phyloP scores from a whole-genome alignment of 1,140 invertebrate genomes.

The Drusus annulatus region DNA sequence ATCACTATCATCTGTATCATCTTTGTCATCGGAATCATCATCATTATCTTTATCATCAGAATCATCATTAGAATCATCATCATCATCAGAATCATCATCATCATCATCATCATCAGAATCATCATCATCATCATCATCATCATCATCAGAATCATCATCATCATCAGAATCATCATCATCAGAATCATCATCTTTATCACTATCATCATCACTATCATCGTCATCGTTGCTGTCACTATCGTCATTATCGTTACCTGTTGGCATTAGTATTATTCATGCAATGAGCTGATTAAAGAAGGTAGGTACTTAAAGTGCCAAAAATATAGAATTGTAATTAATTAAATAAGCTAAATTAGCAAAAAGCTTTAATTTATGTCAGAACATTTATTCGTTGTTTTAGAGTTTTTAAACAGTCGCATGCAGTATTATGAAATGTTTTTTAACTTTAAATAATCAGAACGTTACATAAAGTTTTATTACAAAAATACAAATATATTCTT shows the following conservation, averaged over 20 bases:
- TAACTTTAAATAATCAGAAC: background rate
- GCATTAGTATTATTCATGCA: conserved; percentile 74
- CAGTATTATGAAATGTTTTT: conserved; percentile 19
- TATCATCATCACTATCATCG: conserved; percentile 65
- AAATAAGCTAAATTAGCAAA: conserved; percentile 29
- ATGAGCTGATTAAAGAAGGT: conserved; percentile 52
- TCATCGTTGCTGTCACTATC: conserved; percentile 69
- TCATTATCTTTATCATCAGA: conserved; percentile 67
- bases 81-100: conserved; percentile 67
- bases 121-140: conserved; percentile 67
- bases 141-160: conserved; percentile 69
- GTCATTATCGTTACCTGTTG: conserved; percentile 72
- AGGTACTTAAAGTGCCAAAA: conserved; percentile 14
- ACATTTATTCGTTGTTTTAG: conserved; percentile 13
- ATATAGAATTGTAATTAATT: conserved; percentile 9
- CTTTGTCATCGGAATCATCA: conserved; percentile 69
- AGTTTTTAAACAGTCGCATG: conserved; percentile 33
- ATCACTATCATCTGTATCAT: conserved; percentile 69
- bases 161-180: conserved; percentile 68
- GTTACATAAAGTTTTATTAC: conserved; percentile 7
- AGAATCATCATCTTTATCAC: conserved; percentile 66
- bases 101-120: conserved; percentile 67
- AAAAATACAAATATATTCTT: conserved; percentile 14
- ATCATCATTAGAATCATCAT: conserved; percentile 70
- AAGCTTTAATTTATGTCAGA: conserved; percentile 15